These are phyloP conservation scores for Ardeotis arabs DNA, from an alignment of 2,113 vertebrate genomes.

Conservation along the genomic window DNA sequence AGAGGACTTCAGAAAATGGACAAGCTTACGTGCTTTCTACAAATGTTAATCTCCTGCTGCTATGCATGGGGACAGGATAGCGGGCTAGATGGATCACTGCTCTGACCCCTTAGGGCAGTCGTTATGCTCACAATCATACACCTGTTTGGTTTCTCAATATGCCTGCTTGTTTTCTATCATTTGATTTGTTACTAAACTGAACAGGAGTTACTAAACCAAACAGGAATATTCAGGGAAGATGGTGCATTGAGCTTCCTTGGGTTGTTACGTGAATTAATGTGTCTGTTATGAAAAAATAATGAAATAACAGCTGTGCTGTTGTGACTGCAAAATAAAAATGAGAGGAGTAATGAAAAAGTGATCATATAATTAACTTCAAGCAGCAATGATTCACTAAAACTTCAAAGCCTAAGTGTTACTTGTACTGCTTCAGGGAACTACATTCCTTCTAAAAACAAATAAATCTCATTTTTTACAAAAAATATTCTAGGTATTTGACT, in stretches of 20 bases:
- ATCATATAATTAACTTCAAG: background rate
- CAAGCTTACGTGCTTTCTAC: background rate
- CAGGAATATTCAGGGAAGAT: background rate
- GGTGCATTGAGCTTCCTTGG: background rate
- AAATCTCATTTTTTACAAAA: background rate
- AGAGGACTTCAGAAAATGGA: background rate
- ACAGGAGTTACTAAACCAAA: background rate
- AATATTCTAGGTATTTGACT: background rate
- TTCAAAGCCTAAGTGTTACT: background rate
- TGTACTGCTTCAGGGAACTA: background rate
- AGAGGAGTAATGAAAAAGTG: background rate
- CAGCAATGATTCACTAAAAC: background rate
- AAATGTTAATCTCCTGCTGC: background rate
- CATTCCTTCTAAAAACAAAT: background rate
- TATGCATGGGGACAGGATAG: background rate
- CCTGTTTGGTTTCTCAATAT: background rate
- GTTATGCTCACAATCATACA: background rate
- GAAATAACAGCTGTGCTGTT: constrained; percentile 1
- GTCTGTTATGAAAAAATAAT: background rate
- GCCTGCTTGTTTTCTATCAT: background rate
- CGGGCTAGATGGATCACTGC: background rate
- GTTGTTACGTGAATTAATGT: background rate
- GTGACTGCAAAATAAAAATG: background rate
- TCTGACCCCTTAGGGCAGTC: background rate
- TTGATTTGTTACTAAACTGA: background rate